Conservation (phyloP, 1,140 invertebrate species). For the Asbolus verrucosus region DNA sequence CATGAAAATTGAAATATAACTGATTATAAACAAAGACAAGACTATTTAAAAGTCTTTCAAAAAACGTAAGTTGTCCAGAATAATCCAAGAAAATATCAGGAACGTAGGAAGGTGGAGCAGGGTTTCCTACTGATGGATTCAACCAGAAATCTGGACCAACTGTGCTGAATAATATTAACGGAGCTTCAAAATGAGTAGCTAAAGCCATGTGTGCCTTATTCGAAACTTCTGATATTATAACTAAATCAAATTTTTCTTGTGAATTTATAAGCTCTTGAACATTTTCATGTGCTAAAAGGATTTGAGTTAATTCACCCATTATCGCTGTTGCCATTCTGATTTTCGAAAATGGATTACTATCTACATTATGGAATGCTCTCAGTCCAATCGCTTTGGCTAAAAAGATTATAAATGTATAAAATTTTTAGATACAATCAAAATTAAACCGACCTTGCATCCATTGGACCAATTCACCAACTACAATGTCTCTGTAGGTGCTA, state of each 20-base stretch:
- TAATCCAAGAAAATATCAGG: constrained; percentile 59
- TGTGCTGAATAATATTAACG: neutral
- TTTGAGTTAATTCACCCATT: neutral
- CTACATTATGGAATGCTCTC: constrained; percentile 34
- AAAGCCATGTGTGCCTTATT: constrained; percentile 14
- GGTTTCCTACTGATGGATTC: constrained; percentile 62
- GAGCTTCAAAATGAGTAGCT: constrained; percentile 26
- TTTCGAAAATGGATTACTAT: neutral
- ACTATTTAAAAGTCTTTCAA: constrained; percentile 64
- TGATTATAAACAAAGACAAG: constrained; percentile 48
- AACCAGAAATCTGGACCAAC: constrained; percentile 54
- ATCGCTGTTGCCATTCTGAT: neutral
- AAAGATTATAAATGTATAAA: neutral
- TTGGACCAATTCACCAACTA: constrained; percentile 7
- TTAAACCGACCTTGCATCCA: constrained; percentile 4
- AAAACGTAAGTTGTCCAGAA: constrained; percentile 65
- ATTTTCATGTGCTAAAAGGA: constrained; percentile 1
- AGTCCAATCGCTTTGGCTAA: too few relatives aligned
- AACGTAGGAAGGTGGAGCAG: constrained; percentile 62
- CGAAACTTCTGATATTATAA: constrained; percentile 3
- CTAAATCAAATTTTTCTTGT: constrained; percentile 25
- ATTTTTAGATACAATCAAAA: too few relatives aligned
- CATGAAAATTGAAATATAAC: constrained; percentile 40
- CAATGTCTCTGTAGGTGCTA: constrained; percentile 48
- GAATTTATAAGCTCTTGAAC: constrained; percentile 23